Base-by-base conservation (phyloP, 53 echinoderm and acorn worm genomes). In the Henricia sp. region DNA sequence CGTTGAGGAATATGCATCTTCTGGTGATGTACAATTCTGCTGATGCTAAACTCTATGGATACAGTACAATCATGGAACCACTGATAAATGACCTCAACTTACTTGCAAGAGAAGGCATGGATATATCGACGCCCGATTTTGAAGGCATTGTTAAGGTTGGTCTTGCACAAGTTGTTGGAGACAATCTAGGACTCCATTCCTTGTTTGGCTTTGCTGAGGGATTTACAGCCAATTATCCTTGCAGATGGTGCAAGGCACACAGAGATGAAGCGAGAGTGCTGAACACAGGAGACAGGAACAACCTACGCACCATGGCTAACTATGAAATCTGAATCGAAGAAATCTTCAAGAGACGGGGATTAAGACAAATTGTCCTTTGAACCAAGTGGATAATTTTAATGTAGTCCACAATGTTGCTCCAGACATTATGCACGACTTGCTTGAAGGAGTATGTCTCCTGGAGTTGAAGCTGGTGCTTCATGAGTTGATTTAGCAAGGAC, bases 1-100 rank as follows among this genome's bases (percentile, higher is more conserved):
- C 74, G 16, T 29, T 91, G 68, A 52, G 21, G 8, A 82, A 85
- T 52, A 89, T 85, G 52, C 75, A 72, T 59, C 50, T 90, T 6
- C 29, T 86, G 12, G 62, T 77, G 60, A 21, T 85, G 68, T 91
- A 66, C 67, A 85, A 87, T 50, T 64, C 91, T 26, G 26, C 64
- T 73, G 70, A 87, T 91, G 77, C 85, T n/a, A 83, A 83, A 37
- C 52, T 54, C 39, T 83, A 83, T 68, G 83, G 69, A 12, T 68
- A 68, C 55, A 35, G 69, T 54, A 54, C 69, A 23, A 29, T 83
- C 3, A 54, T 69, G 24, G 83, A 40, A 68, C 83, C 83, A 83
- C 55, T 83, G 53, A 40, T 83, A 10, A 40, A 68, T 38, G 83
- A 83, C 26, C 56, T 83, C 17, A 68, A 55, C 13, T 23, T 38